Conservation (phyloP, 2,888 invertebrate species). For the Boloria selene region DNA sequence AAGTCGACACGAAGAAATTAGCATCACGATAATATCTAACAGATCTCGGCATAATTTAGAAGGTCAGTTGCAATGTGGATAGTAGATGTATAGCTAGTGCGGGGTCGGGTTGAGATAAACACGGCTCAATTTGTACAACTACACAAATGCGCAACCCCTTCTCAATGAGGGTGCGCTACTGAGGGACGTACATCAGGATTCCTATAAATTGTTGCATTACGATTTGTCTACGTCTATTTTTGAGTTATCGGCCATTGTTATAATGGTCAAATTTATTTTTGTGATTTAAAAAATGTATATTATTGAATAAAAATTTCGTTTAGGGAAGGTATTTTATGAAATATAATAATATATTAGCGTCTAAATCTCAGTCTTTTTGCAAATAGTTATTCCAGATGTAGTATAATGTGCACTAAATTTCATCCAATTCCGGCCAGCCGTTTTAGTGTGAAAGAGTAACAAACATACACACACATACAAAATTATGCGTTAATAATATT, state of each 20-base stretch:
- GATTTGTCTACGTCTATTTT: slow-evolving; percentile 8
- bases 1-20: slow-evolving; percentile 6
- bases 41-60: slow-evolving; percentile 22
- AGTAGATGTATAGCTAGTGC: slow-evolving; percentile 64
- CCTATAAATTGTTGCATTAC: slow-evolving; percentile 20
- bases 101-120: slow-evolving; percentile 73
- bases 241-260: slow-evolving; percentile 5
- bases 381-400: no score
- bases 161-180: slow-evolving; percentile 28
- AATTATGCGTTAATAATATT: no score
- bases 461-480: no score
- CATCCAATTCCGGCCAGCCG: no score
- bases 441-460: no score
- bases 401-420: no score
- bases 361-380: no score
- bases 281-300: no score
- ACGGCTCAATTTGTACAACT: slow-evolving; percentile 78
- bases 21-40: slow-evolving; percentile 1
- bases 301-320: no score
- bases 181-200: slow-evolving; percentile 17
- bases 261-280: background rate
- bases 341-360: no score
- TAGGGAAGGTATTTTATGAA: no score
- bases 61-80: slow-evolving; percentile 56
- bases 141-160: slow-evolving; percentile 68